Base-by-base conservation (phyloP, 2,888 invertebrate species). In the Stenoptilia bipunctidactyla region DNA sequence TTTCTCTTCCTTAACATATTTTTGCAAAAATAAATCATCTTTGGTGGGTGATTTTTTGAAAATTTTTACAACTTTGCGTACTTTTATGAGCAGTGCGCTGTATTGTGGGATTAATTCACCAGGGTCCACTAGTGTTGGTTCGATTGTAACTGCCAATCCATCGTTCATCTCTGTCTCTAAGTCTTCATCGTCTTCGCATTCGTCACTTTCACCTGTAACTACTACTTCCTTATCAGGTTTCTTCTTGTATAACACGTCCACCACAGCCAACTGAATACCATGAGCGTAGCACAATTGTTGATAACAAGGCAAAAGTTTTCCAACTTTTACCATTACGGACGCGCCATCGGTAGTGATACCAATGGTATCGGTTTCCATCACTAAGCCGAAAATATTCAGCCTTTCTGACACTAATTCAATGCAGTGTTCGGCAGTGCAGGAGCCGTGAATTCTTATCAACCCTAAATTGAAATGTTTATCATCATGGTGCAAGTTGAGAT, bases 381-480 rank as follows among this genome's bases (percentile, higher is more conserved):
- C 36, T 15, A 15, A 15, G 5, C 25, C 47, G 34, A 46, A 49
- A 15, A 8, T 37, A 8, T 40, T 40, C 20, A 47, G 27, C 25
- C 43, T 25, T 37, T 39, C 27, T 35, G 13, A 33, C 33, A 44
- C 34, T 36, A 42, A 42, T 34, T 34, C 15, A 39, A 46, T 42
- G 27, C 34, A 36, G 30, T 44, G 42, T 40, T 46, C 42, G 12
- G 45, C 43, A 41, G 41, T 41, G 14, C 40, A 45, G 9, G 42
- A 45, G 14, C 44, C 45, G 13, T 44, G 44, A 37, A 47, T 47
- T 44, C 44, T 40, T 5, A 45, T 44, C 42, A 45, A 42, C 8
- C 46, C 45, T n/a, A 48, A n/a, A 45, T 46, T 48, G 20, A 42
- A 48, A 37, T 45, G 42, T 36, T 38, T 43, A 10, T 43, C 41